Evolutionary conservation across 2,888 invertebrate genomes (phyloP).

Genomic region (Thalpophila matura): DNA sequence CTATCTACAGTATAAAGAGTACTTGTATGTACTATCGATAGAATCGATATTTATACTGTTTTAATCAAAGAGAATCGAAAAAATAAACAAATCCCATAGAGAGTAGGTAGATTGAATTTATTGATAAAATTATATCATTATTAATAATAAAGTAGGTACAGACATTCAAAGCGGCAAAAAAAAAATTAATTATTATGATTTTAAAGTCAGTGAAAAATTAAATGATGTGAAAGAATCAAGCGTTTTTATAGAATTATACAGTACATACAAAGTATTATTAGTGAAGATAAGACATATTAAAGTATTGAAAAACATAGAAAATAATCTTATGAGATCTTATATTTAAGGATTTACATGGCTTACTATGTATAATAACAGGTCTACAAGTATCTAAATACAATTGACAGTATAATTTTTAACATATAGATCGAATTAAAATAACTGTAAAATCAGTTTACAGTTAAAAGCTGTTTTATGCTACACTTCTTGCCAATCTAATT

Average conservation of each 20-base stretch:
- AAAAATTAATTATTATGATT: conserved; percentile 13
- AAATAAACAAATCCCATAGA: neutral
- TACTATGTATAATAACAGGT: conserved; percentile 48
- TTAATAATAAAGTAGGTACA: conserved; percentile 26
- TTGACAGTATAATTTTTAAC: conserved; percentile 43
- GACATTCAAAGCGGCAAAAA: conserved; percentile 51
- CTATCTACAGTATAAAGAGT: no score
- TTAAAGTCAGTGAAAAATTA: conserved; percentile 11
- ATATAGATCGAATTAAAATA: conserved; percentile 35
- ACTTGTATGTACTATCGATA: no score
- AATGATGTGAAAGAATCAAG: conserved; percentile 11
- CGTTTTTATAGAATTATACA: neutral
- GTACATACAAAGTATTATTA: conserved; percentile 8
- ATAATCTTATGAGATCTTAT: conserved; percentile 55
- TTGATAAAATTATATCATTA: conserved; percentile 36
- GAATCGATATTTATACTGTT: no score
- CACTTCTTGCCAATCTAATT: neutral
- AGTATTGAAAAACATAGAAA: conserved; percentile 31
- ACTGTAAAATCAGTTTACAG: conserved; percentile 15
- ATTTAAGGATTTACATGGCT: conserved; percentile 56
- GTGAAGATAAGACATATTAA: conserved; percentile 6
- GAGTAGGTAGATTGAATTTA: conserved; percentile 43
- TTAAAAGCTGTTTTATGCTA: conserved; percentile 13
- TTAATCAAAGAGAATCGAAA: neutral
- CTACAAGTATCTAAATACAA: conserved; percentile 52